Conservation (phyloP, 2,113 vertebrate genomes). For the Strix uralensis region DNA sequence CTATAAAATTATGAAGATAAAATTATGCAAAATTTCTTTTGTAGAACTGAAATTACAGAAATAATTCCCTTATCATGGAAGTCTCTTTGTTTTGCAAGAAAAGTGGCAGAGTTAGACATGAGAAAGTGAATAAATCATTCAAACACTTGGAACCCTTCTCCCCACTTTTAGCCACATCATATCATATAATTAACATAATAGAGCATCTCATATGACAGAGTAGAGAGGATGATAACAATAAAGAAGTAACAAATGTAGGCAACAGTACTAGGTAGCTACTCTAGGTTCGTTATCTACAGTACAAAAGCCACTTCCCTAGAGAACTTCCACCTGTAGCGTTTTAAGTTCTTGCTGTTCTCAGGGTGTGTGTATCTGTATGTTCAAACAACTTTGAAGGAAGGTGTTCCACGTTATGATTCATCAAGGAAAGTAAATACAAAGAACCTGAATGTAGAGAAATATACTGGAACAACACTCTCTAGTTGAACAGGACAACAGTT, state of each 20-base stretch:
- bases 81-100: not conserved
- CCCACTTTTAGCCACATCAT: not conserved
- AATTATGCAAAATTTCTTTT: not conserved
- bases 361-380: not conserved
- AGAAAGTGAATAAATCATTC: not conserved
- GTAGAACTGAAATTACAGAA: not conserved
- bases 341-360: not conserved
- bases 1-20: not conserved
- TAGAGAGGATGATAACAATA: not conserved
- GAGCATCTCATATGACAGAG: not conserved
- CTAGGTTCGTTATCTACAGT: not conserved
- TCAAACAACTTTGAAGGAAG: not conserved
- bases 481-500: not conserved
- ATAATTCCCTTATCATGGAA: not conserved
- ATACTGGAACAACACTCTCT: not conserved
- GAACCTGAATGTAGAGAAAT: not conserved
- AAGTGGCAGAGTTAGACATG: not conserved
- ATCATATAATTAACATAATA: constrained; percentile 1
- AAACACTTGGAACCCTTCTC: not conserved
- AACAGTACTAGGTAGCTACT: not conserved
- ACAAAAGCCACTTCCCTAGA: not conserved
- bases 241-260: not conserved
- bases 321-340: not conserved
- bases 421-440: not conserved
- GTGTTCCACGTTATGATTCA: not conserved